phyloP scores from a whole-genome alignment of 2,888 invertebrate genomes.

The Oxystoma pomonae region DNA sequence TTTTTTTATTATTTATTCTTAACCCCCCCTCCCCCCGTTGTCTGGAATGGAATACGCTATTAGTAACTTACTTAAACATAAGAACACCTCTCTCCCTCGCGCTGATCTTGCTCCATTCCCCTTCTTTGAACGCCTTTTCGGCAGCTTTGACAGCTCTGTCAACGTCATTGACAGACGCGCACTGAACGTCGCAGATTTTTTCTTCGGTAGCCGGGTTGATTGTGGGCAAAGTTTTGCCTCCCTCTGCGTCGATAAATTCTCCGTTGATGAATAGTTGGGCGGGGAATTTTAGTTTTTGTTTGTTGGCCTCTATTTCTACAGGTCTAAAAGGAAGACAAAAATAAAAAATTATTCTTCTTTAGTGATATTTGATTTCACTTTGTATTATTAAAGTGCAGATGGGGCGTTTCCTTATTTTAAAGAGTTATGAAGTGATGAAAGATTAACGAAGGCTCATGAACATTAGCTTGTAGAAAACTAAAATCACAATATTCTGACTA shows the following conservation, averaged over 20 bases:
- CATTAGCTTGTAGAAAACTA: too few species aligned
- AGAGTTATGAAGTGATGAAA: too few species aligned
- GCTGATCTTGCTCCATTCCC: constrained; percentile 93
- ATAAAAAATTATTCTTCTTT: too few species aligned
- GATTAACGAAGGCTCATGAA: too few species aligned
- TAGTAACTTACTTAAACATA: constrained; percentile 64
- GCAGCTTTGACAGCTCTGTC: constrained; percentile 86
- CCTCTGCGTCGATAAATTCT: constrained; percentile 76
- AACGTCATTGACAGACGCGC: constrained; percentile 76
- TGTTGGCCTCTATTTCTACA: constrained; percentile 74
- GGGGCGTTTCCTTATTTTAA: too few species aligned
- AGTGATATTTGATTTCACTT: too few species aligned
- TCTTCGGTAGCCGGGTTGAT: constrained; percentile 83
- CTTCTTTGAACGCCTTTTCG: constrained; percentile 78
- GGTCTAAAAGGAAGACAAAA: constrained; percentile 52
- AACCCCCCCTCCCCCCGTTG: too few species aligned
- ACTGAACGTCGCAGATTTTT: constrained; percentile 49
- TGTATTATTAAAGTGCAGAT: too few species aligned
- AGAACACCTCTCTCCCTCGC: constrained; percentile 84
- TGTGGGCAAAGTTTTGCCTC: constrained; percentile 58
- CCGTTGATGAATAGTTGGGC: constrained; percentile 91
- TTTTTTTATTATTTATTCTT: too few species aligned
- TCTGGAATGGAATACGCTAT: too few species aligned
- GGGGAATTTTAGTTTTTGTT: constrained; percentile 80
- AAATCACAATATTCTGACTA: too few species aligned